Conservation (phyloP, 2,797 vertebrate species). For the Centroberyx gerrardi region DNA sequence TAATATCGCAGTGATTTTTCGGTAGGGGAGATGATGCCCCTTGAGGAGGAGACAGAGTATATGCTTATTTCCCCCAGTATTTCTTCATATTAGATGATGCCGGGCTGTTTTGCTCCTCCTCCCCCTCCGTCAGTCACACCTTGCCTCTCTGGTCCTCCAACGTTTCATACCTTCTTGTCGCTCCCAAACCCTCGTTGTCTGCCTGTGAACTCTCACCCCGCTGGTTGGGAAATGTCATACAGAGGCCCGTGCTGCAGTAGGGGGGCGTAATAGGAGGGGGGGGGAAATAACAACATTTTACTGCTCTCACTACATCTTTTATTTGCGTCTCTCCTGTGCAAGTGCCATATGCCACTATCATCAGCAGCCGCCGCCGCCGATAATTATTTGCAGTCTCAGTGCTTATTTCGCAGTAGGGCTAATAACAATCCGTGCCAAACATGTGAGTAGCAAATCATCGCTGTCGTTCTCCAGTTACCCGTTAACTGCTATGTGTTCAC, state of each 20-base stretch:
- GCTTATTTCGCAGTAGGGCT: conserved; percentile 72
- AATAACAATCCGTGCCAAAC: conserved; percentile 82
- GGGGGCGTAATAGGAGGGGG: conserved; percentile 81
- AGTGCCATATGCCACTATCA: conserved; percentile 70
- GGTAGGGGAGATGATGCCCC: no score
- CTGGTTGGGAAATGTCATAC: conserved; percentile 89
- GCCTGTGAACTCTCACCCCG: conserved; percentile 89
- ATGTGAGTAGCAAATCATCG: conserved; percentile 88
- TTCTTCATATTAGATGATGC: no score
- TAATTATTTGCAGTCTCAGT: conserved; percentile 70
- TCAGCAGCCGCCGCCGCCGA: conserved; percentile 62
- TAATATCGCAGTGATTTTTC: no score
- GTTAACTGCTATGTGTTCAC: conserved; percentile 54
- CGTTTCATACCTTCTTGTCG: conserved; percentile 87
- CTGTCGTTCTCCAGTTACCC: conserved; percentile 69
- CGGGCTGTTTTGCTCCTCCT: conserved; percentile 34
- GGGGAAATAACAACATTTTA: conserved; percentile 77
- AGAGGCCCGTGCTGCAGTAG: conserved; percentile 90
- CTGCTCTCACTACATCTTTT: conserved; percentile 74
- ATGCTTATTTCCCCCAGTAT: no score
- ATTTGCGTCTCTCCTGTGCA: conserved; percentile 62
- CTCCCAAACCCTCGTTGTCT: conserved; percentile 87
- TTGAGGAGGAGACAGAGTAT: no score
- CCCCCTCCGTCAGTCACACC: conserved; percentile 70
- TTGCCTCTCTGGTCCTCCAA: conserved; percentile 86